phyloP scores from a whole-genome alignment of 2,797 vertebrate genomes.

The Trachurus trachurus region DNA sequence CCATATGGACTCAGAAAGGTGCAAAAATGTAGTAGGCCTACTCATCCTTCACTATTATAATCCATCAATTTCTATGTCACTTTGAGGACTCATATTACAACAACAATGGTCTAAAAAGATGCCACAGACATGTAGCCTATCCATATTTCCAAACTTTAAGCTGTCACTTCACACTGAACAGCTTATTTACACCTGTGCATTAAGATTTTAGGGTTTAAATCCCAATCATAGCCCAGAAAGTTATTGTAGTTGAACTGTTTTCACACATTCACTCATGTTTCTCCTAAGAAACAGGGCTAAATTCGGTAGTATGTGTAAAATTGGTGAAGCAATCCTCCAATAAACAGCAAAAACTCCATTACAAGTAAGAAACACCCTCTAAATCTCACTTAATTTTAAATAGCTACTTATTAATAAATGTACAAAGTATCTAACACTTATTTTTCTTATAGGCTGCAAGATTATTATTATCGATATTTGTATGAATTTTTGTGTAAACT shows the following conservation, averaged over 20 bases:
- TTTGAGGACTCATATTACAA: too few species aligned
- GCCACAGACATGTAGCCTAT: neutral
- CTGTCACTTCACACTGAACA: neutral
- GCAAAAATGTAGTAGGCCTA: too few species aligned
- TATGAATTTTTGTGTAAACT: neutral
- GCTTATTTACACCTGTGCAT: neutral
- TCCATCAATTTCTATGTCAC: too few species aligned
- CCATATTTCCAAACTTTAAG: too few species aligned
- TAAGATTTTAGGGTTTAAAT: neutral
- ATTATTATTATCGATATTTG: neutral
- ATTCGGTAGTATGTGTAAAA: neutral
- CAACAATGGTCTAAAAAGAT: neutral
- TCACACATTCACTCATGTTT: neutral
- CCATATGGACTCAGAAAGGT: too few species aligned
- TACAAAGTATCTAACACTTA: too few species aligned
- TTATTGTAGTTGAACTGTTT: neutral
- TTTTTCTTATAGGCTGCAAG: neutral
- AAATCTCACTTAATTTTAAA: too few species aligned
- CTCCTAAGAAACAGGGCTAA: neutral
- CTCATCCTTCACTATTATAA: too few species aligned
- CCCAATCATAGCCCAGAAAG: neutral
- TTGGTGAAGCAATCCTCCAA: neutral
- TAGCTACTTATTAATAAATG: too few species aligned
- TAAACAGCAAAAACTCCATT: neutral
- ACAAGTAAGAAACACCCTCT: too few species aligned